Evolutionary conservation across 2,888 invertebrate genomes (phyloP).

Genomic region (Seladonia tumulorum): DNA sequence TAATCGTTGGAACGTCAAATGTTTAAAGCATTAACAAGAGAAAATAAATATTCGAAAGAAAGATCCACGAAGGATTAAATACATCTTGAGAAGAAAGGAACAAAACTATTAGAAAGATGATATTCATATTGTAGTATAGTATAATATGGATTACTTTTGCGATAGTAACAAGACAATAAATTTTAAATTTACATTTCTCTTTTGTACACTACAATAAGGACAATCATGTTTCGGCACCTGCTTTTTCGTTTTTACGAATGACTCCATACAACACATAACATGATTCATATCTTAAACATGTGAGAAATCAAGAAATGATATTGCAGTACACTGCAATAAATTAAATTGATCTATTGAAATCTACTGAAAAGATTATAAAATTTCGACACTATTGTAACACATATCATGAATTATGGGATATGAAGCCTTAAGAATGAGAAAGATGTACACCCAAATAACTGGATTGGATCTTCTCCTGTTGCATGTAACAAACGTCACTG

Average conservation of each 20-base stretch:
- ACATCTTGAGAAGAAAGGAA: not conserved
- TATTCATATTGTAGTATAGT: constrained; percentile 16
- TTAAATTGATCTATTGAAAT: constrained; percentile 19
- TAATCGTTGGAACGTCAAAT: not conserved
- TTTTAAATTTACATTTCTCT: constrained; percentile 18
- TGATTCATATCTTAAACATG: constrained; percentile 3
- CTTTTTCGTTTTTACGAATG: not conserved
- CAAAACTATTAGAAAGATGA: not conserved
- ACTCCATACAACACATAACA: constrained; percentile 8
- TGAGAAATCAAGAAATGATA: constrained; percentile 20
- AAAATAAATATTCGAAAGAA: not conserved
- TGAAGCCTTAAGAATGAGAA: constrained; percentile 13
- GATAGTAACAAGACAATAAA: constrained; percentile 27
- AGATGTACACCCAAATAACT: not conserved
- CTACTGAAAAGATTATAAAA: constrained; percentile 7
- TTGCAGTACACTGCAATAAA: constrained; percentile 8
- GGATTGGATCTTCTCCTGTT: not conserved
- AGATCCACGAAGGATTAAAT: not conserved
- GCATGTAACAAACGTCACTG: not conserved
- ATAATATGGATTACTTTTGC: constrained; percentile 16
- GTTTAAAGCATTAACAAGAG: not conserved
- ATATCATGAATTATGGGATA: not conserved
- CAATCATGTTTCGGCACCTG: constrained; percentile 19
- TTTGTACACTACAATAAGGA: constrained; percentile 30
- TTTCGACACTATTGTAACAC: constrained; percentile 6